phyloP scores from a whole-genome alignment of 2,888 invertebrate species.

The Philereme vetulata region DNA sequence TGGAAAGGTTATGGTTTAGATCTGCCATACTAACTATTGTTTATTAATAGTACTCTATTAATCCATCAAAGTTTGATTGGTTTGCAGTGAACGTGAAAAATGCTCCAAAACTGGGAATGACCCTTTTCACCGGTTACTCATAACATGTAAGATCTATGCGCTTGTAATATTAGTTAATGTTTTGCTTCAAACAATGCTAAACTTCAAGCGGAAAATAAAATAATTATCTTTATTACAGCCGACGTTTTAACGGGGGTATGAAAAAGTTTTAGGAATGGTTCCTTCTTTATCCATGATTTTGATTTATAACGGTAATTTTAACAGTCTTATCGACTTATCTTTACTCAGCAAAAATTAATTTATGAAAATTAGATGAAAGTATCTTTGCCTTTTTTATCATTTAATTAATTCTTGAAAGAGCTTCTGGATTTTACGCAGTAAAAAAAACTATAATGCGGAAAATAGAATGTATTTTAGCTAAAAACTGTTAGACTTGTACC shows the following conservation, averaged over 20 bases:
- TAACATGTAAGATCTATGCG: background rate
- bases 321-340: constrained; percentile 9
- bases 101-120: too few relatives aligned
- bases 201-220: constrained; percentile 17
- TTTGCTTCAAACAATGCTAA: constrained; percentile 5
- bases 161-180: background rate
- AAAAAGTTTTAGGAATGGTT: constrained; percentile 17
- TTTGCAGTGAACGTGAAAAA: too few relatives aligned
- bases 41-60: too few relatives aligned
- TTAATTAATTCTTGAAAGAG: background rate
- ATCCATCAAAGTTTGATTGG: too few relatives aligned
- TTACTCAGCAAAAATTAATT: background rate
- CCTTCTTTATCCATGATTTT: constrained; percentile 20
- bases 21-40: too few relatives aligned
- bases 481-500: too few relatives aligned
- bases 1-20: too few relatives aligned
- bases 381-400: background rate
- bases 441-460: too few relatives aligned
- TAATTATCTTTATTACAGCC: constrained; percentile 22
- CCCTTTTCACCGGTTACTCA: too few relatives aligned
- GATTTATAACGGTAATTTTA: constrained; percentile 19
- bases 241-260: constrained; percentile 19
- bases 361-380: background rate
- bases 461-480: too few relatives aligned
- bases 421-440: too few relatives aligned